These are phyloP conservation scores for Plutella xylostella DNA, from an alignment of 2,888 invertebrate species.

Conservation along the genomic window DNA sequence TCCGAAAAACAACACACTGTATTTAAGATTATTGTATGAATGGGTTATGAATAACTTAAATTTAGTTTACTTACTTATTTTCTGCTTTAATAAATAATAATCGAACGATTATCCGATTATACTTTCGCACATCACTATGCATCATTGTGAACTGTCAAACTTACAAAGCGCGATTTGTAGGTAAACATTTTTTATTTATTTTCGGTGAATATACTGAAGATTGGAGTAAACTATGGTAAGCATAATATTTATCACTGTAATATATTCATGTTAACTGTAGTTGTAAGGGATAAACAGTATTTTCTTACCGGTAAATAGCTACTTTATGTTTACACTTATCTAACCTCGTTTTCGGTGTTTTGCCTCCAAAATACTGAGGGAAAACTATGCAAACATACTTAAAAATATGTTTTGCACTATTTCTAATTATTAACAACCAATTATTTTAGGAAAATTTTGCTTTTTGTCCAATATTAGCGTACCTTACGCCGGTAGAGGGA, in stretches of 20 bases:
- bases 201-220: not conserved
- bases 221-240: too few species aligned
- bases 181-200: not conserved
- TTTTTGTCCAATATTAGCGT: not conserved
- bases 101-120: not conserved
- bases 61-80: too few species aligned
- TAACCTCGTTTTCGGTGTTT: not conserved
- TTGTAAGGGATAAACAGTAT: not conserved
- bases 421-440: not conserved
- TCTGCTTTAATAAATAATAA: too few species aligned
- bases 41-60: too few species aligned
- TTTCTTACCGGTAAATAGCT: too few species aligned
- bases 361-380: not conserved
- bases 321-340: not conserved
- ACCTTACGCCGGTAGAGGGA: too few species aligned
- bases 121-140: not conserved
- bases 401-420: not conserved
- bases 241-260: not conserved
- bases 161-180: constrained; percentile 2
- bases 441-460: not conserved
- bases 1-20: too few species aligned
- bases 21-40: too few species aligned
- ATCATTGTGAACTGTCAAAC: constrained; percentile 3
- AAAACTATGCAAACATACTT: not conserved
- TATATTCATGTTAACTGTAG: not conserved